phyloP scores from a whole-genome alignment of 1,140 invertebrate genomes.

The Hyles vespertilio region DNA sequence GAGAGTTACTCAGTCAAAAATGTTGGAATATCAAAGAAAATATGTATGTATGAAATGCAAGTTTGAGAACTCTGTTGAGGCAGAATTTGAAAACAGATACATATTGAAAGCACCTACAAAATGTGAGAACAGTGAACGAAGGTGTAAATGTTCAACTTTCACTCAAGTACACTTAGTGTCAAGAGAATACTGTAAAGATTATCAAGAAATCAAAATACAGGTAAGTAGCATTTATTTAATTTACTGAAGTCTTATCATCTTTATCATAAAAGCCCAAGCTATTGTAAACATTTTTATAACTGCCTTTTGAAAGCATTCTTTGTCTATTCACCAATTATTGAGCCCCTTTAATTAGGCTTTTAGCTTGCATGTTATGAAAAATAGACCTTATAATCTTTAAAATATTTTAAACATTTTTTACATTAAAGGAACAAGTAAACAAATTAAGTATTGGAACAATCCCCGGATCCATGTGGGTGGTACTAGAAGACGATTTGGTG shows the following conservation, averaged over 20 bases:
- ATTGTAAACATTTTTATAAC: too few species aligned
- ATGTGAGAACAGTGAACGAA: slow-evolving; percentile 78
- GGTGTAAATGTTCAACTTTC: slow-evolving; percentile 76
- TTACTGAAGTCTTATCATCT: too few species aligned
- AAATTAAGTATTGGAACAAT: slow-evolving; percentile 83
- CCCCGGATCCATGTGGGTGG: slow-evolving; percentile 86
- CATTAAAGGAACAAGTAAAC: slow-evolving; percentile 81
- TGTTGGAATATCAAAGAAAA: slow-evolving; percentile 85
- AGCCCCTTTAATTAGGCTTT: too few species aligned
- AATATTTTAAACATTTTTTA: slow-evolving; percentile 14
- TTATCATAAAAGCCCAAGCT: too few species aligned
- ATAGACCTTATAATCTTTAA: background rate
- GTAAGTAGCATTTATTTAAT: slow-evolving; percentile 53
- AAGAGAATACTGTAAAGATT: slow-evolving; percentile 86
- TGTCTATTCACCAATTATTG: too few species aligned
- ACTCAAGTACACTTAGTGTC: slow-evolving; percentile 74
- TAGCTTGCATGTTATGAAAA: too few species aligned
- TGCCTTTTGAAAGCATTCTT: too few species aligned
- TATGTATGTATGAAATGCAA: slow-evolving; percentile 89
- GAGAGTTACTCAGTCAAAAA: slow-evolving; percentile 83
- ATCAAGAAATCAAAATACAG: slow-evolving; percentile 93
- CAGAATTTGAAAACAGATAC: slow-evolving; percentile 82
- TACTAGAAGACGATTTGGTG: slow-evolving; percentile 91
- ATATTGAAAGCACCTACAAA: slow-evolving; percentile 77
- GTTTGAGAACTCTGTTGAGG: slow-evolving; percentile 79